Conservation (phyloP, 2,113 vertebrate genomes). For the Seriola quinqueradiata region DNA sequence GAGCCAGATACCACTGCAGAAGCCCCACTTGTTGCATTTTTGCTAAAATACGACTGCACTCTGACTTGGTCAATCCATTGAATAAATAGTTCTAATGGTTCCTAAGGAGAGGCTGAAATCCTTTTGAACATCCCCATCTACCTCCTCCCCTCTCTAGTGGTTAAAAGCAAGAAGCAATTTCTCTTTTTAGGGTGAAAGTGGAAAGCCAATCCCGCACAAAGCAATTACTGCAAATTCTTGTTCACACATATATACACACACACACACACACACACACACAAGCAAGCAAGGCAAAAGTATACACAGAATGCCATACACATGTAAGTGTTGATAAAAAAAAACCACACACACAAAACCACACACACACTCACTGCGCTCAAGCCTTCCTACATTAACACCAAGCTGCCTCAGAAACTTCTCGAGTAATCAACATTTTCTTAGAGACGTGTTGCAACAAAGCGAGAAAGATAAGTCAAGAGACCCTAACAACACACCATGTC, state of each 20-base stretch:
- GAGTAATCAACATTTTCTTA: constrained; percentile 45
- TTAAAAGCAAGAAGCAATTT: constrained; percentile 69
- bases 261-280: background rate
- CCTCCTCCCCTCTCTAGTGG: constrained; percentile 47
- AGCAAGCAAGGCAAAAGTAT: background rate
- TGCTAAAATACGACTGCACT: constrained; percentile 29
- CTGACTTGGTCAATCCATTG: constrained; percentile 22
- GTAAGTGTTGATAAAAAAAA: constrained; percentile 5
- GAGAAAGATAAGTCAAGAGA: background rate
- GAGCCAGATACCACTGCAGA: constrained; percentile 16
- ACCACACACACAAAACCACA: background rate
- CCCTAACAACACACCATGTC: background rate
- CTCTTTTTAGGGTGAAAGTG: constrained; percentile 65
- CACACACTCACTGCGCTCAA: constrained; percentile 2
- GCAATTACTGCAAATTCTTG: constrained; percentile 62
- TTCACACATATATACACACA: constrained; percentile 2
- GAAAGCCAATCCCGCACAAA: constrained; percentile 63
- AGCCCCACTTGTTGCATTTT: constrained; percentile 45
- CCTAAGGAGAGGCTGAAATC: constrained; percentile 53
- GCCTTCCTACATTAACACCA: constrained; percentile 55
- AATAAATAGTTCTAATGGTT: constrained; percentile 67
- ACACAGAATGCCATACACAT: background rate
- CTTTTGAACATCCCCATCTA: constrained; percentile 48
- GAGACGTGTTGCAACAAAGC: constrained; percentile 4
- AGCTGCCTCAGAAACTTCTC: constrained; percentile 35